phyloP scores from a whole-genome alignment of 92 coral and sea anemone species.

The Phymanthus crucifer region DNA sequence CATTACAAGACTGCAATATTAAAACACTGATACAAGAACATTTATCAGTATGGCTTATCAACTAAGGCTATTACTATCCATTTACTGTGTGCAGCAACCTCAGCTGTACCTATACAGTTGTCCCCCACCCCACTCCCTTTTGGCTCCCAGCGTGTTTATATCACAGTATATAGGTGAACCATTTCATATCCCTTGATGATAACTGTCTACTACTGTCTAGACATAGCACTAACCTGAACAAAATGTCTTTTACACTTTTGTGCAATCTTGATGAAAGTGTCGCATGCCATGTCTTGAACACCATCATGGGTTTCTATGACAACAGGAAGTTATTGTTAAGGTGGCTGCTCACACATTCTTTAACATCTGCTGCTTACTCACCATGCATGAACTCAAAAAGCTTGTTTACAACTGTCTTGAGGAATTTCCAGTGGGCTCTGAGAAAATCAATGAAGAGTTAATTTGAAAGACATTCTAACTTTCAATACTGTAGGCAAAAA shows the following conservation, averaged over 20 bases:
- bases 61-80: too few relatives aligned
- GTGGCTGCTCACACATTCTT: not conserved
- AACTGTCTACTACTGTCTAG: too few relatives aligned
- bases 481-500: not conserved
- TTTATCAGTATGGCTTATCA: not conserved
- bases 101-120: too few relatives aligned
- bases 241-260: constrained; percentile 98
- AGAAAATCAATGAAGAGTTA: not conserved
- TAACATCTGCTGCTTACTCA: constrained; percentile 18
- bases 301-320: constrained; percentile 96
- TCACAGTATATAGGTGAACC: too few relatives aligned
- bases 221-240: constrained; percentile 72
- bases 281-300: constrained; percentile 99
- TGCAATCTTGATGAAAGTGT: constrained; percentile 97
- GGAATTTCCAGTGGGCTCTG: constrained; percentile 98
- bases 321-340: not conserved
- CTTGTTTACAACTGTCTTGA: constrained; percentile 97
- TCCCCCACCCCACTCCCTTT: too few relatives aligned
- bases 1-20: not conserved
- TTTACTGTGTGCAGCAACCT: too few relatives aligned
- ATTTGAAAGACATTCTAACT: not conserved
- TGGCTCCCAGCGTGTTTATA: too few relatives aligned
- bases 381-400: constrained; percentile 99
- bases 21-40: not conserved
- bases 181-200: too few relatives aligned